A percentile compares a stretch with the other conserved stretches of the same genome.
Conservation (phyloP, 1,140 invertebrate genomes). For the Caerostris darwini region DNA sequence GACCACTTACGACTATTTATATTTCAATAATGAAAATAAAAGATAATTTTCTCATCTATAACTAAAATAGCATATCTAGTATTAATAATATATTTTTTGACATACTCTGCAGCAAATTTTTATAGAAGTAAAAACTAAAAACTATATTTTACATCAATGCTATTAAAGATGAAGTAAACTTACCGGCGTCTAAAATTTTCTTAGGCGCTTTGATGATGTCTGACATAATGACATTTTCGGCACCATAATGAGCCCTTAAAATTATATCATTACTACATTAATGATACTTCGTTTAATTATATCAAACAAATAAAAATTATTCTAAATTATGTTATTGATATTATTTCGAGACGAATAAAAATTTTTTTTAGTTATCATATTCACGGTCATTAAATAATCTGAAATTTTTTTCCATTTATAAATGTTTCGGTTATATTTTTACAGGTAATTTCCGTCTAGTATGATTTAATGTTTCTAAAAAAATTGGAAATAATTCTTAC, state of each 20-base stretch:
- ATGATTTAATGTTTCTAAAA: too few species aligned
- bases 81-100: too few species aligned
- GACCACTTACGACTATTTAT: too few species aligned
- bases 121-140: neutral
- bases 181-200: conserved; percentile 84
- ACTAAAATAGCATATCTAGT: too few species aligned
- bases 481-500: too few species aligned
- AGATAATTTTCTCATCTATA: too few species aligned
- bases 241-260: conserved; percentile 89
- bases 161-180: neutral
- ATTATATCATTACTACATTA: neutral
- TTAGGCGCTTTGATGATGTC: conserved; percentile 92
- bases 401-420: too few species aligned
- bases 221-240: conserved; percentile 92
- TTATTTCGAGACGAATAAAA: too few species aligned
- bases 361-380: neutral
- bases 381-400: neutral
- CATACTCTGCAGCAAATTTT: neutral
- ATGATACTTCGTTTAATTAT: too few species aligned
- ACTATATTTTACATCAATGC: neutral
- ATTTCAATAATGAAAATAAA: too few species aligned
- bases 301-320: neutral
- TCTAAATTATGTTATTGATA: neutral
- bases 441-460: too few species aligned
- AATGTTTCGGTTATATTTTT: too few species aligned